Base-by-base conservation (phyloP, 2,797 vertebrate genomes). In the Paedocypris micromegethes region DNA sequence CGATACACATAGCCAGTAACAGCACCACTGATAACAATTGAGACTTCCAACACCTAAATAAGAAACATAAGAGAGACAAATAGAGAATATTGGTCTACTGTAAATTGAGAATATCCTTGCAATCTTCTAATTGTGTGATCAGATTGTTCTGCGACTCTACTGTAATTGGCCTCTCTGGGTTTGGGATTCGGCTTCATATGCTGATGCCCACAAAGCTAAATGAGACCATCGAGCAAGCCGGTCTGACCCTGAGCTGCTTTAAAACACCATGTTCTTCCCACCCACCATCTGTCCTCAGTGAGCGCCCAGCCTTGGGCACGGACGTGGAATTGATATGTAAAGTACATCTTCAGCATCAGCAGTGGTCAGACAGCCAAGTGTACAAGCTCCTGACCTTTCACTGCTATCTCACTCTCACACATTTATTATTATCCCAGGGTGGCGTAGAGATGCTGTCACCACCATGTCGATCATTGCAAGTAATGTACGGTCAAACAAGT, bases 251-350 rank as follows among this genome's bases (percentile, higher is more conserved):
- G 3, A 61, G 66, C 48, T 51, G 48, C 56, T 68, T 68, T 68
- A 57, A 63, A 70, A 63, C 68, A 64, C 40, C 42, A 64, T 63
- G 45, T 42, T 63, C 53, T 64, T 39, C 68, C 60, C 7, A 70
- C 51, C 45, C 40, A 50, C 60, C 53, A 70, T 70, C 68, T 72
- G 66, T 62, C 56, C 55, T 38, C 55, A 58, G 71, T 59, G 42
- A 68, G 61, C 66, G 70, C 53, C 58, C 63, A 68, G 74, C 62
- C 60, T 55, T 47, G 37, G 65, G 56, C 65, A 43, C 40, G 53
- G 52, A 72, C 45, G 55, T 64, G 65, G 56, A 62, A 55, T 63
- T 59, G 52, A 66, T 59, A 64, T 44, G 41, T 41, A 73, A 70
- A 60, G 38, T 72, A 23, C 52, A 72, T 75, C 48, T 75, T 52